phyloP scores from a whole-genome alignment of 64 coral and sea anemone species.

The Pocillopora damicornis region DNA sequence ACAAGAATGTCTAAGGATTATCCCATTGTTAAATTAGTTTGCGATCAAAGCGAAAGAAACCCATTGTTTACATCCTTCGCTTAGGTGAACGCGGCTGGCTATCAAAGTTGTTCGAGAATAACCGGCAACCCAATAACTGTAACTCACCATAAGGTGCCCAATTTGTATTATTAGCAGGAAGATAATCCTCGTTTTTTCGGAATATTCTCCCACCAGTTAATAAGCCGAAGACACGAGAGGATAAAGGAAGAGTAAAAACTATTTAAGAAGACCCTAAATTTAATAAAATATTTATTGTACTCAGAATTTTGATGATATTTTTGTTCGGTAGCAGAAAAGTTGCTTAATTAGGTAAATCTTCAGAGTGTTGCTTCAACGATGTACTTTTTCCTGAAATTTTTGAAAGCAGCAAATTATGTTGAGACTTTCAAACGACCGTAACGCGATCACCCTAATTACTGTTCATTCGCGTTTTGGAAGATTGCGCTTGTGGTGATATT shows the following conservation, averaged over 20 bases:
- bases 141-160: neutral
- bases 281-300: slow-evolving; percentile 50
- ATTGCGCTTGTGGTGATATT: slow-evolving; percentile 18
- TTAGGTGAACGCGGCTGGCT: neutral
- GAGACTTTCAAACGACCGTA: neutral
- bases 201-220: neutral
- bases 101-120: neutral
- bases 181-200: slow-evolving; percentile 22
- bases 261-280: slow-evolving; percentile 15
- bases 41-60: neutral
- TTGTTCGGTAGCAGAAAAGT: neutral
- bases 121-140: neutral
- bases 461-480: slow-evolving; percentile 16
- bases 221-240: slow-evolving; percentile 9
- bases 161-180: neutral
- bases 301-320: neutral
- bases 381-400: neutral
- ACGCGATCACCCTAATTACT: slow-evolving; percentile 17
- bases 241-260: neutral
- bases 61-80: neutral
- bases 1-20: slow-evolving; percentile 2
- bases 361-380: neutral
- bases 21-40: slow-evolving; percentile 16
- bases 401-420: neutral
- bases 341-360: neutral